Evolutionary conservation across 2,113 vertebrate species (phyloP), one percentile per base, ranked within the genome.

Genomic region (Cryptomyrus ogoouensis): DNA sequence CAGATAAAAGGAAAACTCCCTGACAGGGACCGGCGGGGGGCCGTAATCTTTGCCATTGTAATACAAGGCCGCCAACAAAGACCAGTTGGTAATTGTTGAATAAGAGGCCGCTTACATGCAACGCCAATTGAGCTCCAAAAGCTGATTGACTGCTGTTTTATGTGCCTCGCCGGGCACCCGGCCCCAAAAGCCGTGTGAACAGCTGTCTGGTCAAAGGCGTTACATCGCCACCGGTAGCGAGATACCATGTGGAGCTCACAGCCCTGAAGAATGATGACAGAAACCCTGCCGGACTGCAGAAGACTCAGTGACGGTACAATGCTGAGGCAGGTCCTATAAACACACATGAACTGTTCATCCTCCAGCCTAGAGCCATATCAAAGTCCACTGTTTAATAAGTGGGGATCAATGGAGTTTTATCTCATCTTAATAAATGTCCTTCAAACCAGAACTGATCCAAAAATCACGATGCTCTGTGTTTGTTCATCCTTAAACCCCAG

Each of bases 41-140:
- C 87, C 5, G 91, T 93, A 93, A 95, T 95, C 93, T 93, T 91
- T 91, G 92, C 92, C 89, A 94, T 94, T 94, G 95, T 94, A 91
- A 91, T 89, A 90, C 39, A 86, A 91, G 88, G 74, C 85, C 89
- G 90, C 89, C 90, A 91, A 95, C 94, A 95, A 95, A 95, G 93
- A 93, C 92, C 95, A 95, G 94, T 95, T 96, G 95, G 93, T 94
- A 92, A 90, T 83, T 94, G 91, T 89, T 93, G 93, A 96, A 95
- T 95, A 92, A 90, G 90, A 93, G 94, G 92, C 94, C 93, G 93
- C 95, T 96, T 96, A 95, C 95, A 96, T 91, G 94, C 92, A 94
- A 95, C 91, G 94, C 91, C 94, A 94, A 94, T 90, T 94, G 94
- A 94, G 92, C 92, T 91, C 95, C 93, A 95, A 95, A 95, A 91